phyloP scores from a whole-genome alignment of 2,113 vertebrate genomes.

The Spilogale gracilis region DNA sequence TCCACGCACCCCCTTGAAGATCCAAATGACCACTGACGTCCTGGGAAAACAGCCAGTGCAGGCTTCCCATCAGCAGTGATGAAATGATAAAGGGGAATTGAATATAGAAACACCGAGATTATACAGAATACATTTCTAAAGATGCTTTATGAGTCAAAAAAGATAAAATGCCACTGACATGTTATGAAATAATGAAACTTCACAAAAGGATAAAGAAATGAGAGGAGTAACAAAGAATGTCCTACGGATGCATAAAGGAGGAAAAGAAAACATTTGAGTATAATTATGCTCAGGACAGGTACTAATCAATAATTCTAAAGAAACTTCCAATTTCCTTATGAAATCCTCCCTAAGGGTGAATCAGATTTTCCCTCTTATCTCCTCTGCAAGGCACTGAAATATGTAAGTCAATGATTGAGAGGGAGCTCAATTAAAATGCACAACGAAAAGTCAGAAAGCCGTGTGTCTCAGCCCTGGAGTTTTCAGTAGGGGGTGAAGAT shows the following conservation, averaged over 20 bases:
- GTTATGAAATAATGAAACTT: slow-evolving; percentile 15
- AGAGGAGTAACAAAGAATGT: background rate
- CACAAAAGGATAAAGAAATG: background rate
- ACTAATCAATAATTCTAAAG: slow-evolving; percentile 69
- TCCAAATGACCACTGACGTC: background rate
- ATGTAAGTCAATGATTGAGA: background rate
- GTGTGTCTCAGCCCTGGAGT: background rate
- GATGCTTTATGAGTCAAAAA: background rate
- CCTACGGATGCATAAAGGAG: background rate
- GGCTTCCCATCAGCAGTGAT: background rate
- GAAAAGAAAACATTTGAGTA: background rate
- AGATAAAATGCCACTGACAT: background rate
- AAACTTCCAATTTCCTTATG: slow-evolving; percentile 62
- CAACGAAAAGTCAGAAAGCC: background rate
- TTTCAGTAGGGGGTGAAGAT: slow-evolving; percentile 21
- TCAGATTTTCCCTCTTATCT: slow-evolving; percentile 35
- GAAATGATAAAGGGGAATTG: background rate
- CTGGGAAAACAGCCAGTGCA: background rate
- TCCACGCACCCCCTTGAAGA: background rate
- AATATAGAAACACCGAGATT: background rate
- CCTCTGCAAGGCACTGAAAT: background rate
- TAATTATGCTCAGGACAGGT: background rate
- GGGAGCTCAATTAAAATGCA: slow-evolving; percentile 40
- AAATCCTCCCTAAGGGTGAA: slow-evolving; percentile 58
- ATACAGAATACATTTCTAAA: slow-evolving; percentile 29